Base-by-base conservation (phyloP, 2,888 invertebrate genomes). In the Thumatha senex region DNA sequence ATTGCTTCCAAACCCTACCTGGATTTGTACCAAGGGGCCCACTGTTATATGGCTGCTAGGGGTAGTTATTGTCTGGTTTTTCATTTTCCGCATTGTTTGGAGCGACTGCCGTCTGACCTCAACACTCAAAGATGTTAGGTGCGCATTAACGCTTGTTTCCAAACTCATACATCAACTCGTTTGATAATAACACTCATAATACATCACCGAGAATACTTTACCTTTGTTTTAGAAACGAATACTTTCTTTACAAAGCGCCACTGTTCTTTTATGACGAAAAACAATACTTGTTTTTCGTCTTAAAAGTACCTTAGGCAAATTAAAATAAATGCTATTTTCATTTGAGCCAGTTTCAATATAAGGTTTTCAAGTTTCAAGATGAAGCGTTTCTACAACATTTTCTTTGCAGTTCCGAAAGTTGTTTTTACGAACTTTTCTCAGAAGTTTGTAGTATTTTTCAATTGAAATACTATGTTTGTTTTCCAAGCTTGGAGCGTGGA, bases 161-260 rank as follows among this genome's bases (percentile, higher is more conserved):
- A 18, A 24, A n/a, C 38, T 44, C 40, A 40, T 35, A 40, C 40
- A 40, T 18, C 42, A 38, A 42, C 30, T 38, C 29, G 15, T 49
- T 49, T 49, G 40, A 40, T 30, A 36, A 40, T 40, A 40, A 49
- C 51, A 51, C 8, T 47, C 43, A 39, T n/a, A n/a, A n/a, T 39
- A 39, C 36, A 49, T 48, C 45, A 56, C 51, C 48, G 31, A 53
- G 43, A 53, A 50, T 9, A 46, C 50, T 51, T 39, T 47, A 24
- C 40, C n/a, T 55, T 63, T 66, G 60, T 51, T 40, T 52, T n/a
- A 40, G 34, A 51, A 51, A 57, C n/a, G n/a, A n/a, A n/a, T n/a
- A n/a, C 53, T 54, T 52, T 54, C 60, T 66, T 64, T 51, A 59
- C 49, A 51, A 54, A 51, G 46, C 49, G 30, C 24, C 13, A 46